Percentiles rank a stretch among this genome's conserved stretches.
Evolutionary conservation across 2,888 invertebrate genomes (phyloP).

Genomic region (Trachelus stipa): DNA sequence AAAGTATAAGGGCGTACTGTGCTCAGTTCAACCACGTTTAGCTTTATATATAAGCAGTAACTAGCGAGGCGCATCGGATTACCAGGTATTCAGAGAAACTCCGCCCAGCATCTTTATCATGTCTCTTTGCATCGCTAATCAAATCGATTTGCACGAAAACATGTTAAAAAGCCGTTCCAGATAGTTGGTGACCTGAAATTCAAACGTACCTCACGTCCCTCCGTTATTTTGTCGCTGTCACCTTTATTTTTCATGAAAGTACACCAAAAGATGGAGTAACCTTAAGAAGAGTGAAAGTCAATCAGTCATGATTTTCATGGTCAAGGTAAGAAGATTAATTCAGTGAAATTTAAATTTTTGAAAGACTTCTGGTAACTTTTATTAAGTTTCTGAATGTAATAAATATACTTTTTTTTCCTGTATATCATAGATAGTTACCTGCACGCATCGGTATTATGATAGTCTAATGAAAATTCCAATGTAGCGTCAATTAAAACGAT

Average conservation of each 20-base stretch:
- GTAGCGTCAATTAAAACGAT: background rate
- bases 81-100: constrained; percentile 47
- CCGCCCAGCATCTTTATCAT: constrained; percentile 25
- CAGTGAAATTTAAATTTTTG: background rate
- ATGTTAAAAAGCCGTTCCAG: background rate
- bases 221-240: background rate
- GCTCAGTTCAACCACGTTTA: constrained; percentile 24
- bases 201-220: background rate
- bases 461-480: background rate
- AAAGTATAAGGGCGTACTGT: constrained; percentile 29
- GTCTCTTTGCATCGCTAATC: background rate
- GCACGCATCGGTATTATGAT: background rate
- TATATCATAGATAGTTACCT: background rate
- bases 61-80: constrained; percentile 44
- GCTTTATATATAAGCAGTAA: constrained; percentile 48
- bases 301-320: background rate
- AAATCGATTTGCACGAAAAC: background rate
- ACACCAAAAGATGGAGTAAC: background rate
- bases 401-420: background rate
- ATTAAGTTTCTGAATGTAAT: background rate
- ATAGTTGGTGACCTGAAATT: constrained; percentile 2
- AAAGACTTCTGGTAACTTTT: background rate
- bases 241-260: background rate
- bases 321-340: background rate
- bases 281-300: background rate